Evolutionary conservation across 2,888 invertebrate species (phyloP), one percentile per base, ranked within the genome.

Genomic region (Eupithecia abbreviata): DNA sequence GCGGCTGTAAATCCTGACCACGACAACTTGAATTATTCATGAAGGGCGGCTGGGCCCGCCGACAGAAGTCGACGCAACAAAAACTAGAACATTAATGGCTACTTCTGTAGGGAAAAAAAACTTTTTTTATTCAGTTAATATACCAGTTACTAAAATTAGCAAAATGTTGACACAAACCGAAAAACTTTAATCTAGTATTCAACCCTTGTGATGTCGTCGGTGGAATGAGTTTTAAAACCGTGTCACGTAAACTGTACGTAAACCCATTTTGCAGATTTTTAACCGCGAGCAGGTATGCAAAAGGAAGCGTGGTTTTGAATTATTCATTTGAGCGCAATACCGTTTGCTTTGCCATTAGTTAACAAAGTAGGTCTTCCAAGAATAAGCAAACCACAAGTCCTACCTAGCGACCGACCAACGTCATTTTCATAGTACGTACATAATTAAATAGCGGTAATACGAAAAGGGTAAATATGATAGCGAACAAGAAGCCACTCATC

Each of bases 11-110:
- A 90, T 90, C 89, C 87, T 88, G 87, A 86, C 85, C 88, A 85
- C 83, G 84, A 85, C 85, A 82, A 81, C 83, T 79, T 93, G 90
- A 90, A 92, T 92, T 89, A 93, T 93, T 90, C 91, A 92, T 90
- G 85, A 89, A 88, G 86, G 85, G 87, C 83, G 84, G 81, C 67
- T 68, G 15, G 15, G 69, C 69, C 69, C 47, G 69, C 47, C 69
- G 30, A 47, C 69, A 69, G 69, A 80, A 75, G 81, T 75, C 80
- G 77, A 79, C 81, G 81, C 80, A 85, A 82, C 81, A 83, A 81
- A 84, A 83, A 77, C 78, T 81, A 82, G 81, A 79, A 76, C 79
- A 69, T 42, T 79, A 75, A 73, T 42, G 42, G 66, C 66, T 80
- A 79, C 72, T 75, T 73, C 42, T 74, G 71, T 51, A 3, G 18